Evolutionary conservation across 2,888 invertebrate genomes (phyloP).

Genomic region (Cartodere bifasciata): DNA sequence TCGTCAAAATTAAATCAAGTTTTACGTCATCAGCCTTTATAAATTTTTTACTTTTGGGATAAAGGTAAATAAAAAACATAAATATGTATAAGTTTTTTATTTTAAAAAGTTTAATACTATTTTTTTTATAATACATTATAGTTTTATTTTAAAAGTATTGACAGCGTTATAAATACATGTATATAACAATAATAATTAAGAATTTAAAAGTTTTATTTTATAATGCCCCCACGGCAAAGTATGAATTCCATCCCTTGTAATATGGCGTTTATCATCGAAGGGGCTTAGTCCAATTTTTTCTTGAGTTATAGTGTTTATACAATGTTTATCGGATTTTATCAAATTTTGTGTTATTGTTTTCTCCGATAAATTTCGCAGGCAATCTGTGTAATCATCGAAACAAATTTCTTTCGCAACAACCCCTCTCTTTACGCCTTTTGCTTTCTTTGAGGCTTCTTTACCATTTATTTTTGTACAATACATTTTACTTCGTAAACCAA

Average conservation of each 20-base stretch:
- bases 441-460: neutral
- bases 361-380: neutral
- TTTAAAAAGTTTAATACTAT: too few relatives aligned
- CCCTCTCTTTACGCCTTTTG: neutral
- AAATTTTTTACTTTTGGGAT: too few relatives aligned
- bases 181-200: too few relatives aligned
- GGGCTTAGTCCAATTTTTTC: conserved; percentile 1
- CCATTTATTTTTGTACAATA: too few relatives aligned
- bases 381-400: conserved; percentile 1
- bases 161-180: too few relatives aligned
- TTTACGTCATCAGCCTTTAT: too few relatives aligned
- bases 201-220: too few relatives aligned
- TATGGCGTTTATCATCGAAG: conserved; percentile 1
- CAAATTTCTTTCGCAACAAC: neutral
- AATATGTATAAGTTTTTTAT: too few relatives aligned
- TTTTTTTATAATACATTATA: too few relatives aligned
- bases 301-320: neutral
- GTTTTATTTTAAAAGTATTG: too few relatives aligned
- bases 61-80: too few relatives aligned
- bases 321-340: conserved; percentile 1
- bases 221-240: conserved; percentile 3
- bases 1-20: too few relatives aligned
- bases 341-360: neutral
- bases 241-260: neutral
- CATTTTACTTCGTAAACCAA: conserved; percentile 1